A percentile compares a stretch with the other conserved stretches of the same genome.
phyloP scores from a whole-genome alignment of 2,797 vertebrate species.

The Podarcis siculus region DNA sequence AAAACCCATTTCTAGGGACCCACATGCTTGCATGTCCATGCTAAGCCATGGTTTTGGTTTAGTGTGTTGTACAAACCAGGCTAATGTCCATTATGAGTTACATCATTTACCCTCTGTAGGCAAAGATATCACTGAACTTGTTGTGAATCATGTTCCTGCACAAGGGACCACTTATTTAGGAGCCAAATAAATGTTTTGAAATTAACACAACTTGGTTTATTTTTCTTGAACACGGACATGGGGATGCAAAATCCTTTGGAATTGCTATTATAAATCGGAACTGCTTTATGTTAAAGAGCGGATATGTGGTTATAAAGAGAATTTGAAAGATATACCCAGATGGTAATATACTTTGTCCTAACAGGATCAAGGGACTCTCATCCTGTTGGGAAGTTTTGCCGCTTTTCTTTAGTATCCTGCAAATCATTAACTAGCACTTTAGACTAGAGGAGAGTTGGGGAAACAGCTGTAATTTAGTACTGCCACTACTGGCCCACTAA shows the following conservation, averaged over 20 bases:
- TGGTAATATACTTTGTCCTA: constrained; percentile 44
- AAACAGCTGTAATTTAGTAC: constrained; percentile 72
- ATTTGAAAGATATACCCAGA: not conserved
- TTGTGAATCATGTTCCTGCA: not conserved
- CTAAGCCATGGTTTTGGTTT: no score
- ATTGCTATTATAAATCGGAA: constrained; percentile 40
- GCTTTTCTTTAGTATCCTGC: constrained; percentile 69
- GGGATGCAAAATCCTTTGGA: constrained; percentile 10
- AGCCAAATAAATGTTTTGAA: constrained; percentile 32
- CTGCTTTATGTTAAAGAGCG: constrained; percentile 40
- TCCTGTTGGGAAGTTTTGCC: constrained; percentile 54
- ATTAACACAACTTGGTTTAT: not conserved
- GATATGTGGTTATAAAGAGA: constrained; percentile 40
- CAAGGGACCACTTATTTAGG: constrained; percentile 4
- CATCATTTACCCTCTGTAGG: not conserved
- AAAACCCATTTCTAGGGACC: no score
- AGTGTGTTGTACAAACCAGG: no score
- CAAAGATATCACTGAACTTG: not conserved
- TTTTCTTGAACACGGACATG: not conserved
- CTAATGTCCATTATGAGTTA: not conserved
- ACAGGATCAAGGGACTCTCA: constrained; percentile 41
- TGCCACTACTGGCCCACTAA: constrained; percentile 66
- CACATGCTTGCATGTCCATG: no score
- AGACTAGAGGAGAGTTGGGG: constrained; percentile 71
- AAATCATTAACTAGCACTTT: constrained; percentile 72